Evolutionary conservation across 1,140 invertebrate species (phyloP), one percentile per base, ranked within the genome.

Genomic region (Rhysida immarginata): DNA sequence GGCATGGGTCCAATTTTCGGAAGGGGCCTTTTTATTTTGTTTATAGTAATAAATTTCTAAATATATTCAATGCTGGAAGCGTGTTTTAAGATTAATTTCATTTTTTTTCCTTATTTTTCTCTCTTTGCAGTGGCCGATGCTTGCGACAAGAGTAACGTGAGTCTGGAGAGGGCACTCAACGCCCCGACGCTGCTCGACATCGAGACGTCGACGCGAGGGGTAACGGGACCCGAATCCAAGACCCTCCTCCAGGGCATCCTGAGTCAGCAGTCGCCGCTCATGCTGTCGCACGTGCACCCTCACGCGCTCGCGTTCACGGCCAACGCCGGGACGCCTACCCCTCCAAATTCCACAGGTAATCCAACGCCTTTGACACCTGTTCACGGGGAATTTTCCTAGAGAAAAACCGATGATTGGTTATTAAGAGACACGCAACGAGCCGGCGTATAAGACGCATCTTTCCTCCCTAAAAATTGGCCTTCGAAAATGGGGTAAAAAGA

Each of bases 241-340:
- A 64, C 69, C 66, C 73, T 81, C 26, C 70, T 81, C 24, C 79
- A 80, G 59, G 78, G 78, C 11, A 78, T 81, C 48, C 66, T 79
- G 18, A 77, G 74, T 55, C 75, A 77, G 63, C 75, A 77, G 63
- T 72, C 20, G 1, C 46, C 48, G 3, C 71, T 55, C 59, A 58
- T 54, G 46, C 53, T 49, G 53, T 52, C 27, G 57, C 58, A 26
- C 57, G 61, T 35, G 59, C 24, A 55, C 20, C 46, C 51, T 1
- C 26, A 35, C 26, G 26, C n/a, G 27, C 1, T 16, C 20, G n/a
- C 13, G 21, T 21, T 8, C 53, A 42, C 41, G 16, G 54, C 20
- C 13, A 54, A 18, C 2, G 21, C 5, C 11, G 24, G 18, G 53
- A 18, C 54, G 24, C 44, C 16, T 58, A 45, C 24, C 42, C 35